Conservation (phyloP, 2,797 vertebrate species). For the Girardinus metallicus region DNA sequence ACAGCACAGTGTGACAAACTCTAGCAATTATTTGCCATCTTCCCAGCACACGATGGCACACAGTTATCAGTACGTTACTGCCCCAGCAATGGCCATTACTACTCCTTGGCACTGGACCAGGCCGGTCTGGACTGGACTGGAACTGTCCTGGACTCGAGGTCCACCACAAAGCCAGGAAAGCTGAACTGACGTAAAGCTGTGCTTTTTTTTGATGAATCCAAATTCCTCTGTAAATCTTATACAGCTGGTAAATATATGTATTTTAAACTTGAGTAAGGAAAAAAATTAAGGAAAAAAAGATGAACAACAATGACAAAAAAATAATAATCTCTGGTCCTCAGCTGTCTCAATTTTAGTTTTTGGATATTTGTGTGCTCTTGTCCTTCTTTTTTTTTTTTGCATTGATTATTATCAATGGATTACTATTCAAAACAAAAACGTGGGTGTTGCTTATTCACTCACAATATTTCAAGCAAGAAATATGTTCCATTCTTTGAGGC, state of each 20-base stretch:
- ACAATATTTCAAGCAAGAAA: slow-evolving; percentile 63
- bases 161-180: slow-evolving; percentile 59
- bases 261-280: slow-evolving; percentile 65
- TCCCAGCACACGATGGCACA: slow-evolving; percentile 57
- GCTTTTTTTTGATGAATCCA: slow-evolving; percentile 63
- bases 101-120: slow-evolving; percentile 33
- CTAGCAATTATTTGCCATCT: slow-evolving; percentile 57
- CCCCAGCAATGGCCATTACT: slow-evolving; percentile 40
- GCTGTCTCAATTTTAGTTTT: slow-evolving; percentile 70
- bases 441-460: slow-evolving; percentile 67
- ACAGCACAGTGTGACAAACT: slow-evolving; percentile 21
- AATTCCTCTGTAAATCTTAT: slow-evolving; percentile 71
- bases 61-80: slow-evolving; percentile 25
- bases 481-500: slow-evolving; percentile 38
- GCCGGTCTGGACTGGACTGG: slow-evolving; percentile 36
- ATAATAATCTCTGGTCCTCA: slow-evolving; percentile 57
- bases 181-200: slow-evolving; percentile 74
- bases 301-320: slow-evolving; percentile 24
- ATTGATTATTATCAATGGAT: slow-evolving; percentile 74
- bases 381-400: slow-evolving; percentile 70
- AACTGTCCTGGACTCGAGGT: slow-evolving; percentile 54
- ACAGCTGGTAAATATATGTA: slow-evolving; percentile 70
- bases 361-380: slow-evolving; percentile 74
- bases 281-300: slow-evolving; percentile 38
- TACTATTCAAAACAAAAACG: slow-evolving; percentile 63